Conservation (phyloP, 1,140 invertebrate species). For the Melitaea cinxia region DNA sequence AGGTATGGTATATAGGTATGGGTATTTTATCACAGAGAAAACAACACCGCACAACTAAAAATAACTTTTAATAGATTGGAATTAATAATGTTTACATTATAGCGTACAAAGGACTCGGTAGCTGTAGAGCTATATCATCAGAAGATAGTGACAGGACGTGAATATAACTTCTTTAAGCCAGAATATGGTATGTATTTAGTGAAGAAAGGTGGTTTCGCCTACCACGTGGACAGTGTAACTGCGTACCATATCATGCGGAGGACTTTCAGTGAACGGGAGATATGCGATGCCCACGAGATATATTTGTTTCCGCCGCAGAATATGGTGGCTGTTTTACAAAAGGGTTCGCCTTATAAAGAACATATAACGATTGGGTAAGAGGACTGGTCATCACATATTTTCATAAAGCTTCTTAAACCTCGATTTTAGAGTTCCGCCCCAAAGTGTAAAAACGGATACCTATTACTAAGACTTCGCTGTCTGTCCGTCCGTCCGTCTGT, state of each 20-base stretch:
- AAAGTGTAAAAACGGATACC: too few species aligned
- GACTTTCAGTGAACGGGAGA: conserved; percentile 83
- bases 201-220: conserved; percentile 82
- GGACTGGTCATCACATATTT: not conserved
- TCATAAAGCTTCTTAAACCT: too few species aligned
- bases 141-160: conserved; percentile 65
- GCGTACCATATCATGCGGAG: conserved; percentile 84
- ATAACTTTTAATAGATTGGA: not conserved
- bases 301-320: conserved; percentile 81
- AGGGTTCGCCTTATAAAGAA: conserved; percentile 84
- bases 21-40: too few species aligned
- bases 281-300: conserved; percentile 84
- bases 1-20: too few species aligned
- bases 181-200: conserved; percentile 65
- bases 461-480: too few species aligned
- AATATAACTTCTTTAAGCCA: conserved; percentile 56
- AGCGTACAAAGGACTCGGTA: conserved; percentile 79
- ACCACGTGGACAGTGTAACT: conserved; percentile 83
- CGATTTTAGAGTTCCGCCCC: too few species aligned
- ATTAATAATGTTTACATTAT: not conserved
- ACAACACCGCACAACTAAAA: too few species aligned
- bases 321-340: conserved; percentile 81
- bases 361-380: conserved; percentile 83
- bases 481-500: too few species aligned
- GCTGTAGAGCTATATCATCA: conserved; percentile 79